Evolutionary conservation across 1,140 invertebrate species (phyloP).

Genomic region (Eciton burchellii): DNA sequence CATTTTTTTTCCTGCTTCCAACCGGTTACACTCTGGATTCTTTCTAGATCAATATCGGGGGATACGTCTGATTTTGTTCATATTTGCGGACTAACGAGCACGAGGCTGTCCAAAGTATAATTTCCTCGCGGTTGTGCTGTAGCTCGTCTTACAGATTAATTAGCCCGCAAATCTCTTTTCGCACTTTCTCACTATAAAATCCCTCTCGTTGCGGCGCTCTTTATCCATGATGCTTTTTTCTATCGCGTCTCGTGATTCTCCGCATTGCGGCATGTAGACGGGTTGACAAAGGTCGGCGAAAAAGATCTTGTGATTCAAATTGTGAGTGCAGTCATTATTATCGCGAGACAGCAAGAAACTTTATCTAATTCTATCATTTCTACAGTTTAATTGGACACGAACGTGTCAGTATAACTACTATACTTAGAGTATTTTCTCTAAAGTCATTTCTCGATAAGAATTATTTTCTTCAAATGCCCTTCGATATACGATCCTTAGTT

Average conservation of each 20-base stretch:
- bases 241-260: conserved; percentile 13
- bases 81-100: conserved; percentile 27
- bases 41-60: conserved; percentile 13
- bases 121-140: conserved; percentile 4
- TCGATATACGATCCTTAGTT: no score
- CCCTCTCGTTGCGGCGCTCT: neutral
- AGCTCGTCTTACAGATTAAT: conserved; percentile 40
- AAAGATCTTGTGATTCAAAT: neutral
- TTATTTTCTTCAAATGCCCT: no score
- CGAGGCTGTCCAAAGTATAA: conserved; percentile 12
- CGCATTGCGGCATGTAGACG: conserved; percentile 39
- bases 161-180: conserved; percentile 14
- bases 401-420: neutral
- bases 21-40: neutral
- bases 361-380: conserved; percentile 23
- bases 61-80: neutral
- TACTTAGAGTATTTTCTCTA: conserved; percentile 10
- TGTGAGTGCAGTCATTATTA: conserved; percentile 1
- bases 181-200: conserved; percentile 40
- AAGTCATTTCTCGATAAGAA: neutral
- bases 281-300: conserved; percentile 20
- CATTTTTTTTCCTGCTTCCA: neutral
- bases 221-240: neutral
- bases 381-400: conserved; percentile 19
- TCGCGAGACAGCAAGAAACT: conserved; percentile 20